phyloP scores from a whole-genome alignment of 2,888 invertebrate genomes.

The Colletes collaris region DNA sequence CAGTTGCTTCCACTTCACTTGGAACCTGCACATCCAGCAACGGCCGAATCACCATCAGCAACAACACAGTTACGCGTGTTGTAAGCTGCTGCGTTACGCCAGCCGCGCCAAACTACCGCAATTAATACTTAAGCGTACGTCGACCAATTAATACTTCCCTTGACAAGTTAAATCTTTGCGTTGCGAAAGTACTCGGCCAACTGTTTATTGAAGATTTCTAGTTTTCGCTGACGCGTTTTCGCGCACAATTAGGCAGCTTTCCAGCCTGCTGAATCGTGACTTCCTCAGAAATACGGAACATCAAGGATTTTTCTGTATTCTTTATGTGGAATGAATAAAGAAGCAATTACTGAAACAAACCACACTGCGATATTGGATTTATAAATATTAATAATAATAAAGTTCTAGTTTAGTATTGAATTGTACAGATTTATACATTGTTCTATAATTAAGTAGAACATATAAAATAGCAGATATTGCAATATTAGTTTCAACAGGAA shows the following conservation, averaged over 20 bases:
- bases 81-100: neutral
- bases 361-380: no score
- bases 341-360: no score
- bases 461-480: no score
- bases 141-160: slow-evolving; percentile 23
- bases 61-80: slow-evolving; percentile 10
- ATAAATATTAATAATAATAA: no score
- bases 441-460: no score
- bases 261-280: neutral
- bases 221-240: neutral
- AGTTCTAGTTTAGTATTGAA: no score
- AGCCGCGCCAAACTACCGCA: slow-evolving; percentile 25
- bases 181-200: neutral
- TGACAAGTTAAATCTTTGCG: slow-evolving; percentile 25
- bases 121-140: slow-evolving; percentile 29
- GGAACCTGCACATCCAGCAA: slow-evolving; percentile 13
- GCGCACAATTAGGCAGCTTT: neutral
- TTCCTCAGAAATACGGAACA: neutral
- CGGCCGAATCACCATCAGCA: slow-evolving; percentile 18
- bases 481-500: no score
- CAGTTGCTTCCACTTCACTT: slow-evolving; percentile 49
- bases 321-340: no score
- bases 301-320: no score
- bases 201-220: neutral
- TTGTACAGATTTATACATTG: no score